Conservation (phyloP, 2,888 invertebrate genomes). For the Sminthurides aquaticus region DNA sequence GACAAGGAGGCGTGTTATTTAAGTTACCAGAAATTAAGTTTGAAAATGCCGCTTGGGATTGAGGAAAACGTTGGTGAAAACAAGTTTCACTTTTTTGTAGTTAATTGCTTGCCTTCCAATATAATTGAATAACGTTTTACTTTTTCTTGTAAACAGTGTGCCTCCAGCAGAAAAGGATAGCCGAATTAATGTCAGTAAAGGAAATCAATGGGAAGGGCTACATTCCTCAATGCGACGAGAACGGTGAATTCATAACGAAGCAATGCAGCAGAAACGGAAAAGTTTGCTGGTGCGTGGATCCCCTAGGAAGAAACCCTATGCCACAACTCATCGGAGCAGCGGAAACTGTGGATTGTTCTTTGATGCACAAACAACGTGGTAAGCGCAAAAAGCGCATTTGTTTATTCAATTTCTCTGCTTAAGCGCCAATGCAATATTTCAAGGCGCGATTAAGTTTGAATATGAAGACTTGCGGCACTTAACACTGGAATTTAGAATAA, state of each 20-base stretch:
- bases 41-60: no score
- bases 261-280: constrained; percentile 78
- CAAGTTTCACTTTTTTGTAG: no score
- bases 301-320: constrained; percentile 61
- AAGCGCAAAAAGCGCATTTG: no score
- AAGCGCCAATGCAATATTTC: no score
- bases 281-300: constrained; percentile 82
- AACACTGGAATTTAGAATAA: no score
- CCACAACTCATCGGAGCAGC: constrained; percentile 73
- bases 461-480: background rate
- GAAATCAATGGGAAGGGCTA: constrained; percentile 76
- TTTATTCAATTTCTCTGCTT: background rate
- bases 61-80: no score
- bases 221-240: constrained; percentile 66
- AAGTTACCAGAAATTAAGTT: no score
- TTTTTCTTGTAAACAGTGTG: no score
- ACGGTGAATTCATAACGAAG: constrained; percentile 62
- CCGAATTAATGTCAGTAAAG: constrained; percentile 66
- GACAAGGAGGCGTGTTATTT: no score
- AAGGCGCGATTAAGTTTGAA: no score
- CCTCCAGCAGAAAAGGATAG: constrained; percentile 66
- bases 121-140: no score
- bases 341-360: constrained; percentile 59
- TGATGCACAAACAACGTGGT: constrained; percentile 34
- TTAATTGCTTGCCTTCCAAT: no score